Percentiles rank a stretch among this genome's conserved stretches.
phyloP scores from a whole-genome alignment of 2,888 invertebrate species.

The Germaria angustata region DNA sequence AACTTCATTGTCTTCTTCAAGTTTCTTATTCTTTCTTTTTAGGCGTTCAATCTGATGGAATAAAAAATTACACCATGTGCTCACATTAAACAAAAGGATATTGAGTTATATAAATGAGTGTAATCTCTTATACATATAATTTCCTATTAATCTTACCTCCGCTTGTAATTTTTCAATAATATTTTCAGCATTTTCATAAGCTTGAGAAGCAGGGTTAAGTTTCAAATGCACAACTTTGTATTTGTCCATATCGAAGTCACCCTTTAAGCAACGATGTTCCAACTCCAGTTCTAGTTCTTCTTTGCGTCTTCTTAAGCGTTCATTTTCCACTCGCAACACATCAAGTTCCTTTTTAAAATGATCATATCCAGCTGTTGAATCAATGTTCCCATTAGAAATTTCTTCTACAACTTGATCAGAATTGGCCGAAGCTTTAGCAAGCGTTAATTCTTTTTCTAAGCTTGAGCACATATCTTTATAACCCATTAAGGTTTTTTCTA shows the following conservation, averaged over 20 bases:
- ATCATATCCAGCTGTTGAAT: conserved; percentile 81
- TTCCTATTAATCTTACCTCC: conserved; percentile 82
- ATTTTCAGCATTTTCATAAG: conserved; percentile 84
- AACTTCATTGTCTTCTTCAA: conserved; percentile 78
- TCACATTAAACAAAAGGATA: not conserved
- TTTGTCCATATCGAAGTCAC: conserved; percentile 80
- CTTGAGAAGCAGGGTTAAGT: conserved; percentile 87
- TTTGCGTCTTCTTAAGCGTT: conserved; percentile 81
- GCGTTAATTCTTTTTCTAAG: conserved; percentile 84
- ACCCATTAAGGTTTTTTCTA: conserved; percentile 87
- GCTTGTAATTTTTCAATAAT: conserved; percentile 86
- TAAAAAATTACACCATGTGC: not conserved
- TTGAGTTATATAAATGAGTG: too few relatives aligned
- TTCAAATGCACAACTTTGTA: conserved; percentile 83
- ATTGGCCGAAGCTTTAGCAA: conserved; percentile 71
- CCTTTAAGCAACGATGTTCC: conserved; percentile 83
- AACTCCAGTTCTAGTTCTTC: conserved; percentile 85
- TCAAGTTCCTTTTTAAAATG: conserved; percentile 84
- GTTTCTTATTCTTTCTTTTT: conserved; percentile 77
- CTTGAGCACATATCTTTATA: conserved; percentile 87
- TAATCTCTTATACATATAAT: too few relatives aligned
- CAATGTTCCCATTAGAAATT: conserved; percentile 41
- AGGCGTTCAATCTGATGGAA: conserved; percentile 81
- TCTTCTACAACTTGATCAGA: conserved; percentile 69
- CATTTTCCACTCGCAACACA: conserved; percentile 81